Evolutionary conservation across 1,140 invertebrate genomes (phyloP), one percentile per base, ranked within the genome.

Genomic region (Euglossa dilemma): DNA sequence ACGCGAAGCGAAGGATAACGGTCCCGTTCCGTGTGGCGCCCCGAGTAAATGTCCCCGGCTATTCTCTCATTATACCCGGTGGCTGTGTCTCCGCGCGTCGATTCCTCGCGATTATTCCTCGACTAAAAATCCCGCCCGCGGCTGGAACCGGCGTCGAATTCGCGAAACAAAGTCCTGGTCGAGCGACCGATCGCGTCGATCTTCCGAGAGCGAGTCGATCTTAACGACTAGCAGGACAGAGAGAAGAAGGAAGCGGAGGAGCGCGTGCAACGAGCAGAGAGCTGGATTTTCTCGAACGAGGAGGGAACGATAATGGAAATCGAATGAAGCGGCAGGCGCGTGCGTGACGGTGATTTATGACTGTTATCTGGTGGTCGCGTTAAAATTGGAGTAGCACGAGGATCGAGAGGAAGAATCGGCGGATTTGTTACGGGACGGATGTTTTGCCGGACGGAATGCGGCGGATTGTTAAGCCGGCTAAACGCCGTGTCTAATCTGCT

Each of bases 21-120:
- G 93, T 92, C 90, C 52, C 92, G 93, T 94, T 94, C 93, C 92
- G 90, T 90, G 89, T 92, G 91, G 91, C 93, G 93, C 92, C 92
- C 90, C 90, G 87, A 86, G 89, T 94, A 93, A 94, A 92, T 90
- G 92, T 92, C 90, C 87, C 84, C 90, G 83, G 61, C 61, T 80
- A 76, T 87, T 88, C 90, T 88, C 87, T 88, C 85, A 88, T 91
- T 91, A 91, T 90, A 83, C 83, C 70, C 18, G 57, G 72, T 64
- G 76, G 63, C 85, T 72, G 71, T 79, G 70, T 36, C 28, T n/a
- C 63, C 57, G 56, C 59, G 63, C 81, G 59, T 87, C 86, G 77
- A 83, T 84, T 59, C 72, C 76, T 69, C 36, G 43, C 71, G 85
- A 87, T 87, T 86, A 84, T 57, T 86, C 82, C 56, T 61, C 28